Conservation (phyloP, 1,140 invertebrate genomes). For the Portunus trituberculatus region DNA sequence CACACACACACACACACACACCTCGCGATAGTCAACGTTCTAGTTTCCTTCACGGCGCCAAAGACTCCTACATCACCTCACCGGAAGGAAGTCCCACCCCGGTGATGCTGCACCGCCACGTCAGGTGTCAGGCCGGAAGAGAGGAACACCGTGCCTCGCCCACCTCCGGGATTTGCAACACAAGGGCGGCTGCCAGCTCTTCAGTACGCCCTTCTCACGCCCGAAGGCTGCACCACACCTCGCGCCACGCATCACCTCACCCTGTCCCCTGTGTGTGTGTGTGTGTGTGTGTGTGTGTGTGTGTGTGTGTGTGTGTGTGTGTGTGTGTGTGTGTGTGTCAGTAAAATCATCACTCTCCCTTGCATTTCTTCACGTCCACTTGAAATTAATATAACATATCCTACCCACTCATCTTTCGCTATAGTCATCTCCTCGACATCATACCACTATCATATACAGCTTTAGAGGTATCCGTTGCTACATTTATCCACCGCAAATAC, state of each 20-base stretch:
- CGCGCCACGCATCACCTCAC: no score
- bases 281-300: neutral
- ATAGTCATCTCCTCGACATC: neutral
- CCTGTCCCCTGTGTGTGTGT: neutral
- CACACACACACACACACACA: conserved; percentile 1
- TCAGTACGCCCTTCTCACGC: neutral
- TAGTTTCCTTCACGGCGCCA: no score
- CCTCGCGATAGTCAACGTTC: no score
- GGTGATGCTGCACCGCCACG: no score
- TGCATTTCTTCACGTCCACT: no score
- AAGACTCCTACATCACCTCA: no score
- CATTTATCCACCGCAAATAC: no score
- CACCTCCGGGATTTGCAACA: neutral
- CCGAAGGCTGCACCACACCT: neutral
- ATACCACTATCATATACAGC: neutral
- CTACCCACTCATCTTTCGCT: neutral
- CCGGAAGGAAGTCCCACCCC: no score
- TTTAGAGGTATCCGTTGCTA: neutral
- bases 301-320: conserved; percentile 19
- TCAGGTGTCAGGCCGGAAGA: neutral
- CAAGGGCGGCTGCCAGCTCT: neutral
- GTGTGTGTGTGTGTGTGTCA: conserved; percentile 35
- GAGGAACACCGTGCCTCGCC: neutral
- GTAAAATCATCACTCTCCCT: neutral
- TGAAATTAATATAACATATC: neutral